These are phyloP conservation scores for Phycodurus eques DNA, from an alignment of 2,113 vertebrate genomes.

Conservation along the genomic window DNA sequence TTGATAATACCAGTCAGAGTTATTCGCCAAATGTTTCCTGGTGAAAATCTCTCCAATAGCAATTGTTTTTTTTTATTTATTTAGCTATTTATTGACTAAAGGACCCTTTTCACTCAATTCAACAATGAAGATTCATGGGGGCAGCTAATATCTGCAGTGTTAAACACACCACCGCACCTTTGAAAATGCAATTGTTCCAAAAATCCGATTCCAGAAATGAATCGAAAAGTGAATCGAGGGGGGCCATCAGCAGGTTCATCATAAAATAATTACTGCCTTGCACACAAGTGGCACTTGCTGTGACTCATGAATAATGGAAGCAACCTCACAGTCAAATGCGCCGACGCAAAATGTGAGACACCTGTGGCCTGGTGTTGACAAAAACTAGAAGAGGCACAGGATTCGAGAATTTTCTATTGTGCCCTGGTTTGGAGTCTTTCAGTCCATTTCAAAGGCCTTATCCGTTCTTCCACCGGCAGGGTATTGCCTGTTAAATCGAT, in stretches of 20 bases:
- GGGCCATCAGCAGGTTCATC: conserved; percentile 47
- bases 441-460: not conserved
- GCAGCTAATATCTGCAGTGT: not conserved
- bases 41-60: no score
- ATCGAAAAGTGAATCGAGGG: conserved; percentile 26
- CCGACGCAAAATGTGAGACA: conserved; percentile 27
- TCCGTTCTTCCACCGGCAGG: conserved; percentile 11
- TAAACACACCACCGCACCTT: not conserved
- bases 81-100: not conserved
- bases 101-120: not conserved
- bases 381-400: conserved; percentile 2
- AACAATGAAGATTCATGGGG: not conserved
- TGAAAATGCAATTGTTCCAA: conserved; percentile 5
- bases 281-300: conserved; percentile 50
- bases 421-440: not conserved
- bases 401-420: not conserved
- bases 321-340: conserved; percentile 28
- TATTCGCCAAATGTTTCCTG: no score
- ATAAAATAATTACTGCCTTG: conserved; percentile 50
- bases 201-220: conserved; percentile 7
- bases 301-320: conserved; percentile 43
- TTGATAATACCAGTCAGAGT: no score
- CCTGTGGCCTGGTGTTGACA: conserved; percentile 9
- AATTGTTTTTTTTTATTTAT: no score
- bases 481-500: conserved; percentile 4